Percentiles rank a stretch among this genome's conserved stretches.
Evolutionary conservation across 35 echinoderm and acorn worm species (phyloP).

Genomic region (Lytechinus variegatus): DNA sequence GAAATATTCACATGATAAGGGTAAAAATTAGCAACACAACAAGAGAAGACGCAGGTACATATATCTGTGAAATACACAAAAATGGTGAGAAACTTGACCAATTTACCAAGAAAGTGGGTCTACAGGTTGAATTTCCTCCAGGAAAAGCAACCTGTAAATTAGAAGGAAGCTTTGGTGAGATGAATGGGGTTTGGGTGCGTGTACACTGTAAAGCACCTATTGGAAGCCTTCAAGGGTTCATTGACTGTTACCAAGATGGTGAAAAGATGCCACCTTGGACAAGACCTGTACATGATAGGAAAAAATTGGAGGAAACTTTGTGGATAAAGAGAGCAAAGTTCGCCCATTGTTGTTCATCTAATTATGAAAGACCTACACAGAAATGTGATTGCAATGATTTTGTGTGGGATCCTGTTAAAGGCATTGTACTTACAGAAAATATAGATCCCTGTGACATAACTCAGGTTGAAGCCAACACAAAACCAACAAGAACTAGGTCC

Average conservation of each 20-base stretch:
- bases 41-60: neutral
- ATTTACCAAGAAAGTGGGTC: neutral
- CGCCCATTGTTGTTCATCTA: neutral
- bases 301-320: neutral
- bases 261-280: neutral
- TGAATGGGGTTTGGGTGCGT: neutral
- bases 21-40: neutral
- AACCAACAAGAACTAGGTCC: neutral
- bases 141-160: neutral
- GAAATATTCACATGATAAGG: neutral
- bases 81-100: neutral
- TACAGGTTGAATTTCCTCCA: neutral
- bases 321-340: neutral
- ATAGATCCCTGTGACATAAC: neutral
- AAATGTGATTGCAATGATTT: neutral
- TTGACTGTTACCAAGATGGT: neutral
- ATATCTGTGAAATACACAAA: neutral
- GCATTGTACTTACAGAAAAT: neutral
- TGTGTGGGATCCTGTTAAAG: neutral
- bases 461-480: neutral
- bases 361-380: neutral
- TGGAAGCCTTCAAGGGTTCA: neutral
- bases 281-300: neutral
- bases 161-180: neutral
- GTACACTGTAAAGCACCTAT: neutral